These are phyloP conservation scores for Camponotus floridanus DNA, from an alignment of 1,140 invertebrate genomes.

Conservation along the genomic window DNA sequence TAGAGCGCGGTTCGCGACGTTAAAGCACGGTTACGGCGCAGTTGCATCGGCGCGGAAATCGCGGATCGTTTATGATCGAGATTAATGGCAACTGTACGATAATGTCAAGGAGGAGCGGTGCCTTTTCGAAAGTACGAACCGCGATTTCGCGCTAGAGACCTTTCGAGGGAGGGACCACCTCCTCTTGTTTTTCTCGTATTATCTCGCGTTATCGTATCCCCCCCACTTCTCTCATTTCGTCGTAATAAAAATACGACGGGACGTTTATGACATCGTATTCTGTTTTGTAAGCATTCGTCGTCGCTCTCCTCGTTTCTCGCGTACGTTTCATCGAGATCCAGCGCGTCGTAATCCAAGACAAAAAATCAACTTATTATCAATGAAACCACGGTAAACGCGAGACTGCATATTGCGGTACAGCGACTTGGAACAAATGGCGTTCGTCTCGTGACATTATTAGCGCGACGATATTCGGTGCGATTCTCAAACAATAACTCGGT, in stretches of 20 bases:
- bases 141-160: conserved; percentile 40
- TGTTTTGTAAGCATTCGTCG: conserved; percentile 25
- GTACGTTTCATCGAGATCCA: not conserved
- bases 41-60: conserved; percentile 61
- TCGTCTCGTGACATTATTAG: conserved; percentile 33
- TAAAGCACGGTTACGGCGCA: conserved; percentile 67
- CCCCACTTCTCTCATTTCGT: not conserved
- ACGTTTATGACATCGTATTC: conserved; percentile 40
- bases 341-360: not conserved
- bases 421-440: conserved; percentile 12
- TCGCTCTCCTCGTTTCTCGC: not conserved
- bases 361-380: conserved; percentile 38
- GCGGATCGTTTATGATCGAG: conserved; percentile 71
- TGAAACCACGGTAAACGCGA: conserved; percentile 7
- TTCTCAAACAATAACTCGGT: conserved; percentile 34
- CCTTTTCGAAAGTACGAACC: conserved; percentile 53
- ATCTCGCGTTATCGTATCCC: not conserved
- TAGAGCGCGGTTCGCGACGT: conserved; percentile 49
- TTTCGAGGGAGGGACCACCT: conserved; percentile 26
- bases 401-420: not conserved
- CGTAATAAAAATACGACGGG: conserved; percentile 39
- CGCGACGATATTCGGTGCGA: conserved; percentile 5
- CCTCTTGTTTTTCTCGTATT: conserved; percentile 29
- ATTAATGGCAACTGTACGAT: conserved; percentile 72
- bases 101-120: conserved; percentile 68